Conservation (phyloP, 1,140 invertebrate species). For the Parasteatoda tepidariorum region DNA sequence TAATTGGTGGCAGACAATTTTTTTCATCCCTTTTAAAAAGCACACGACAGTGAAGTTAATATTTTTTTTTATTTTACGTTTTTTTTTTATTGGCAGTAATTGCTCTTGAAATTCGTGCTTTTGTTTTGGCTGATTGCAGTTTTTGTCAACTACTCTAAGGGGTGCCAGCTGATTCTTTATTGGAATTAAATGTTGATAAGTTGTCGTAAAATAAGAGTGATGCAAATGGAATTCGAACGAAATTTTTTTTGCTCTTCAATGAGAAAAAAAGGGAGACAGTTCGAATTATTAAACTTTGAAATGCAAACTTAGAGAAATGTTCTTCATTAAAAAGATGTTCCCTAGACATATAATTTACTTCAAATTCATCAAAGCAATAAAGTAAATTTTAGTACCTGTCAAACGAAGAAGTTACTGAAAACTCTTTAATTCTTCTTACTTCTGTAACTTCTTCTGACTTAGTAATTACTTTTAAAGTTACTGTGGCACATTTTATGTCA, state of each 20-base stretch:
- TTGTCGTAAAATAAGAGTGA: not conserved
- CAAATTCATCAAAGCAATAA: not conserved
- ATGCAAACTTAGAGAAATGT: not conserved
- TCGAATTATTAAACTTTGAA: not conserved
- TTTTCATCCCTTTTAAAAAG: conserved; percentile 7
- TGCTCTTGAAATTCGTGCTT: not conserved
- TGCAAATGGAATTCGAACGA: not conserved
- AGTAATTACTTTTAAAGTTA: no score
- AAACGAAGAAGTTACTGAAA: no score
- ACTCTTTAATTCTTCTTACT: no score
- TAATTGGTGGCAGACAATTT: conserved; percentile 10
- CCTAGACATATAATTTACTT: not conserved
- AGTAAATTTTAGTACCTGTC: no score
- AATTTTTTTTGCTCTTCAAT: not conserved
- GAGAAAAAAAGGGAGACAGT: not conserved
- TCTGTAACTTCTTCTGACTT: no score
- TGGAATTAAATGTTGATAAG: conserved; percentile 36
- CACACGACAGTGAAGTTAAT: no score
- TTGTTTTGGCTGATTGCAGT: not conserved
- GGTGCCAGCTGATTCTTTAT: not conserved
- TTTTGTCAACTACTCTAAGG: not conserved
- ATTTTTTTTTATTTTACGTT: no score
- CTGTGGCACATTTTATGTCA: no score
- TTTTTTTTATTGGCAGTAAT: conserved; percentile 40
- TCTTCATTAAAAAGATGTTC: not conserved